Conservation (phyloP, 2,113 vertebrate genomes). For the Rhabdomys dilectus region DNA sequence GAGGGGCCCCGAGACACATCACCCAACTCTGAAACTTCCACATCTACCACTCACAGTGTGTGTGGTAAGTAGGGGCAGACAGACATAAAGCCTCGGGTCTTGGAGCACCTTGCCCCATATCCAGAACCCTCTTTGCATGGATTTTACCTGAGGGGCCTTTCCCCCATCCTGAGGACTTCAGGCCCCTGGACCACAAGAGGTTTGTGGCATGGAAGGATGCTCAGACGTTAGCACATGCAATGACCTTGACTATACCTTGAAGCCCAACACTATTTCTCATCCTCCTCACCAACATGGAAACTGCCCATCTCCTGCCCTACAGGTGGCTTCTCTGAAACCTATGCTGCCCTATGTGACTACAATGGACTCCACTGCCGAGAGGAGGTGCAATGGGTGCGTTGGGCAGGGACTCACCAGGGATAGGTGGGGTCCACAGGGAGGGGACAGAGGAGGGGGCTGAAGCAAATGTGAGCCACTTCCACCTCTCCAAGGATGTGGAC, state of each 20-base stretch:
- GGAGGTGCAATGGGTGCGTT: constrained; percentile 87
- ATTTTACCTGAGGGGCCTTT: neutral
- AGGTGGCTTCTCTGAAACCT: constrained; percentile 90
- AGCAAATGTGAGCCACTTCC: constrained; percentile 29
- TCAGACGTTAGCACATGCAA: neutral
- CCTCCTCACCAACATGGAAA: neutral
- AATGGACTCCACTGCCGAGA: constrained; percentile 90
- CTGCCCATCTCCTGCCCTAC: constrained; percentile 57
- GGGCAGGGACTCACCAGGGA: neutral
- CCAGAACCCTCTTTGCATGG: neutral
- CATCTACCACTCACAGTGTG: constrained; percentile 90
- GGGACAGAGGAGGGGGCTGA: neutral
- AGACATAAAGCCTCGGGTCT: neutral
- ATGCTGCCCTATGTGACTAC: constrained; percentile 93
- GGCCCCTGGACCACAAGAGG: neutral
- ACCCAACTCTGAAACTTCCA: constrained; percentile 91
- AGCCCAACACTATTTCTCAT: neutral
- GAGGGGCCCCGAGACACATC: constrained; percentile 92
- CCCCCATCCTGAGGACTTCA: neutral
- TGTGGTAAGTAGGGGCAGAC: constrained; percentile 88
- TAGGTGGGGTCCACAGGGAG: constrained; percentile 31
- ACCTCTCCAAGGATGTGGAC: constrained; percentile 91
- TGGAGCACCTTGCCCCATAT: neutral
- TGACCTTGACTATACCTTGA: constrained; percentile 66
- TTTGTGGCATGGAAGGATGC: neutral